Percentiles rank a stretch among this genome's conserved stretches.
phyloP scores from a whole-genome alignment of 2,888 invertebrate genomes.

The Emmelina monodactyla region DNA sequence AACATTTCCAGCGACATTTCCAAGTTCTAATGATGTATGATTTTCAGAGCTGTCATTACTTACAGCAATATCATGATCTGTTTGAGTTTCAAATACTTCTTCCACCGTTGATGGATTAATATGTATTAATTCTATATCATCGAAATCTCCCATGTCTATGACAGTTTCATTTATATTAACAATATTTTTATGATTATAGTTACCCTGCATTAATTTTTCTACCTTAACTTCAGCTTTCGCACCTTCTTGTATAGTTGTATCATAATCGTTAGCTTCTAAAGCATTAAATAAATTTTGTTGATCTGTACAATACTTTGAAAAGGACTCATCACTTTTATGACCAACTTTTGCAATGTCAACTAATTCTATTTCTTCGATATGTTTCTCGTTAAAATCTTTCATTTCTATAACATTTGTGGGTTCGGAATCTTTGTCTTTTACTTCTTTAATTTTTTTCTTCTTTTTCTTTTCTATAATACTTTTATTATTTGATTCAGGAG shows the following conservation, averaged over 20 bases:
- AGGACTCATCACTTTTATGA: slow-evolving; percentile 13
- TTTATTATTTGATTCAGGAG: background rate
- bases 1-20: too few species aligned
- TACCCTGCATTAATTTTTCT: too few species aligned
- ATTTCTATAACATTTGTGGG: background rate
- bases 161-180: too few species aligned
- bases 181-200: too few species aligned
- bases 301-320: slow-evolving; percentile 26
- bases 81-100: too few species aligned
- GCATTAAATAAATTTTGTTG: slow-evolving; percentile 28
- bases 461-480: slow-evolving; percentile 6
- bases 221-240: slow-evolving; percentile 2
- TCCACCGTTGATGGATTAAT: too few species aligned
- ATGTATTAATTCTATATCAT: too few species aligned
- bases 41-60: too few species aligned
- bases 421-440: background rate
- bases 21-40: too few species aligned
- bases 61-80: too few species aligned
- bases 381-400: too few species aligned
- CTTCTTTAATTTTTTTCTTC: background rate
- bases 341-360: slow-evolving; percentile 6
- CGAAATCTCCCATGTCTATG: too few species aligned
- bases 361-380: slow-evolving; percentile 2
- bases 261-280: slow-evolving; percentile 19
- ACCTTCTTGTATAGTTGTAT: slow-evolving; percentile 1